Percentiles rank a stretch among this genome's conserved stretches.
phyloP scores from a whole-genome alignment of 2,888 invertebrate species.

The Nymphalis polychloros region DNA sequence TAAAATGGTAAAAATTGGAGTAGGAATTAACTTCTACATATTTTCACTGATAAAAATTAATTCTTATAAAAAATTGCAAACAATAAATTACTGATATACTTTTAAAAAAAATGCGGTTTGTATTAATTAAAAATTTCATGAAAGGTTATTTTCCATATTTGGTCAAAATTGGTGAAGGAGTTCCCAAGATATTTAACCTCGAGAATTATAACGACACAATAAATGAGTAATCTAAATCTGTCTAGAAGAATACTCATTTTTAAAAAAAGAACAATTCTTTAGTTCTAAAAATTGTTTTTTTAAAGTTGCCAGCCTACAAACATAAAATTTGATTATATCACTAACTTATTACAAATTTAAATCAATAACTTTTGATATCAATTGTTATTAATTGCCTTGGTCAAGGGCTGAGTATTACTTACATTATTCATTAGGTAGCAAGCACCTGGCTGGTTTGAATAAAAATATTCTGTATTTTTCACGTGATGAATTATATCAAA shows the following conservation, averaged over 20 bases:
- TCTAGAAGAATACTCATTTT: no score
- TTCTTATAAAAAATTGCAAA: no score
- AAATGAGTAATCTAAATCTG: no score
- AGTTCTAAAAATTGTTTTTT: no score
- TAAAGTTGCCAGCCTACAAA: no score
- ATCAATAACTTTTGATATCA: conserved; percentile 15
- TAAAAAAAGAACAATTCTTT: no score
- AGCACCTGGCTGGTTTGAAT: conserved; percentile 20
- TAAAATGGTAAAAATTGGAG: no score
- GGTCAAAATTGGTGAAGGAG: conserved; percentile 22
- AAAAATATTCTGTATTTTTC: conserved; percentile 14
- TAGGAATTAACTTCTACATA: no score
- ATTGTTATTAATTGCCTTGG: conserved; percentile 19
- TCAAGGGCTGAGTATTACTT: conserved; percentile 2
- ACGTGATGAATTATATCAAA: conserved; percentile 19
- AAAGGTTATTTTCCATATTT: conserved; percentile 23
- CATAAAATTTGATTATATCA: conserved; percentile 5
- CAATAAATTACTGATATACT: background rate
- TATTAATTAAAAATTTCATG: conserved; percentile 15
- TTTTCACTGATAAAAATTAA: no score
- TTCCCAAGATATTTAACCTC: conserved; percentile 25
- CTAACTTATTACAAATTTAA: conserved; percentile 1
- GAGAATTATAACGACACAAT: background rate
- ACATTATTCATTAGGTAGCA: conserved; percentile 23
- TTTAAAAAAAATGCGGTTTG: conserved; percentile 12